A percentile compares a stretch with the other conserved stretches of the same genome.
These are phyloP conservation scores for Anthopleura xanthogrammica DNA, from an alignment of 92 coral and sea anemone species.

Conservation along the genomic window DNA sequence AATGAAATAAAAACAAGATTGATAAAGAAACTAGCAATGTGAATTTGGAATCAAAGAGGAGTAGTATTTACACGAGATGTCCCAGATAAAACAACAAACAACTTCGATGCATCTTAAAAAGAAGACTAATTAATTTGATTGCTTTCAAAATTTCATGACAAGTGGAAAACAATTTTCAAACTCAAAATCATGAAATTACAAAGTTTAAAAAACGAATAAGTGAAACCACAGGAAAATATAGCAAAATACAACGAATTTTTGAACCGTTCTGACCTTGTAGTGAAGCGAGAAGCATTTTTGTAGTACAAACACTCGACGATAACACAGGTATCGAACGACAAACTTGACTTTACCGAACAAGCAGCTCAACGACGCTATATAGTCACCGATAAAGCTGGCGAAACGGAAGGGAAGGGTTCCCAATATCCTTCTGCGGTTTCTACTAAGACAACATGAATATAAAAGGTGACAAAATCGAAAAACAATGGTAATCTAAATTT, in stretches of 20 bases:
- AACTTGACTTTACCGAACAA: conserved; percentile 3
- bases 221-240: neutral
- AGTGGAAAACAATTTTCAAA: conserved; percentile 1
- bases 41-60: neutral
- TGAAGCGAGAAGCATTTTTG: neutral
- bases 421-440: conserved; percentile 32
- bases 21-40: neutral
- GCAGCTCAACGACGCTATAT: conserved; percentile 9
- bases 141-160: neutral
- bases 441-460: conserved; percentile 28
- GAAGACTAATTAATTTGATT: neutral
- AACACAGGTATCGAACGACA: neutral
- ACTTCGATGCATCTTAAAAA: neutral
- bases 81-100: neutral
- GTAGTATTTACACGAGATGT: neutral
- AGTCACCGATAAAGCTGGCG: conserved; percentile 22
- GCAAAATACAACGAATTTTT: neutral
- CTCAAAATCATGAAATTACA: neutral
- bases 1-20: neutral
- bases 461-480: conserved; percentile 9
- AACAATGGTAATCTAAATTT: conserved; percentile 7
- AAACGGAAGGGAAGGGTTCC: conserved; percentile 46
- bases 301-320: neutral
- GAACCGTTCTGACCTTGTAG: conserved; percentile 21
- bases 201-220: neutral